Evolutionary conservation across 2,888 invertebrate species (phyloP), one percentile per base, ranked within the genome.

Genomic region (Syritta pipiens): DNA sequence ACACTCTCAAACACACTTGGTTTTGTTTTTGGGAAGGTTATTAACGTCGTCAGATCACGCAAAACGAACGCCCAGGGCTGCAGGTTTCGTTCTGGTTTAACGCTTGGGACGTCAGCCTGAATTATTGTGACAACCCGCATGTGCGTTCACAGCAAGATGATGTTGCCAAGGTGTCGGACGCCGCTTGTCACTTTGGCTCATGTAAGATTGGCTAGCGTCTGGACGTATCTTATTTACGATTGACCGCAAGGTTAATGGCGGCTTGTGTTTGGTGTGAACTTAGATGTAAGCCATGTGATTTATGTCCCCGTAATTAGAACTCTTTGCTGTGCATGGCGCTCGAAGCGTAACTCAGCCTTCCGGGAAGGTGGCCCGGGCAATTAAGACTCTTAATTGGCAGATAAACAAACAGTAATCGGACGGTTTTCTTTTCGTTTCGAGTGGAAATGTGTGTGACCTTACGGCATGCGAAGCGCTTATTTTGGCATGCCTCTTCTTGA

Each of bases 201-300:
- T 69, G 69, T 69, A 35, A 51, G 53, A 48, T 46, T 60, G 59
- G 37, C 40, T 71, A 59, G 62, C 37, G 20, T 44, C 12, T 40
- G 6, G 75, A 75, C 17, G 53, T 68, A 28, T 55, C 53, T 62
- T 63, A 65, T 65, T 77, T 59, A 77, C 63, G 76, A 65, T 59
- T 76, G 37, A 26, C 37, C 19, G 71, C 76, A 71, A 77, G 76
- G 76, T 77, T 77, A 77, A 51, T 62, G 59, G 37, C 26, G 59
- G 12, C 62, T 55, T 75, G 59, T 59, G 48, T 63, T 63, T 63
- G 62, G 63, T 62, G 53, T 55, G 48, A 62, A 62, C 40, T 62
- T 57, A 24, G 62, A 6, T 62, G 62, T 62, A 49, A 48, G 53
- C 20, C 68, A 55, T 55, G 60, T 60, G 60, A 68, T 62, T 72